Base-by-base conservation (phyloP, 2,113 vertebrate genomes). In the Neomonachus schauinslandi region DNA sequence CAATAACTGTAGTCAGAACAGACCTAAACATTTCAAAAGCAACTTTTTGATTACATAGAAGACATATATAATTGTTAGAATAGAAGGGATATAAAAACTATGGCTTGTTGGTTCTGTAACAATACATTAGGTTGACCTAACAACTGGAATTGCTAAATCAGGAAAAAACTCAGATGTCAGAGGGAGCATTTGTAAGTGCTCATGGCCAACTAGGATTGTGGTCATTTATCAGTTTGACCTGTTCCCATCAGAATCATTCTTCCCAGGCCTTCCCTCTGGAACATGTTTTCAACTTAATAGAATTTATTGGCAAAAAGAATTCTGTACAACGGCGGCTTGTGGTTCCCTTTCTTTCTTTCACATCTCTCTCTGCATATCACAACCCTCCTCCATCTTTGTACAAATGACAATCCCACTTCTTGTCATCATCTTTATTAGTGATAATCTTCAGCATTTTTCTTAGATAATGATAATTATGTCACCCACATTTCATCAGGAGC, bases 81-180 rank as follows among this genome's bases (percentile, higher is more conserved):
- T 53, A 55, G 4, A 89, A 77, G n/a, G 16, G 79, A 71, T 80
- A 12, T 18, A 94, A 90, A 92, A 88, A n/a, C 59, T 53, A 86
- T 2, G 61, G 69, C 46, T 33, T 53, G 18, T 88, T 90, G 72
- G 89, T 57, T 94, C 36, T 95, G 33, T 80, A 81, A 16, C 24
- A 57, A 51, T 90, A n/a, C 55, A 4, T 91, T 86, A 51, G 18
- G 59, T 33, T 92, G 33, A 53, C 22, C 57, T 92, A 93, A 89
- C 31, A 76, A 31, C n/a, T 69, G 36, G 26, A 94, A 79, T 81
- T 82, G 82, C 71, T 90, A 88, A 95, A 63, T 96, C 76, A 96
- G 33, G 46, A 15, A 4, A 93, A 49, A 86, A 55, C 24, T 55
- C 85, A 61, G 24, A 53, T 55, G 31, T 36, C 16, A 87, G 79